These are phyloP conservation scores for Drosophila bocqueti DNA, from an alignment of 1,140 invertebrate species.

Conservation along the genomic window DNA sequence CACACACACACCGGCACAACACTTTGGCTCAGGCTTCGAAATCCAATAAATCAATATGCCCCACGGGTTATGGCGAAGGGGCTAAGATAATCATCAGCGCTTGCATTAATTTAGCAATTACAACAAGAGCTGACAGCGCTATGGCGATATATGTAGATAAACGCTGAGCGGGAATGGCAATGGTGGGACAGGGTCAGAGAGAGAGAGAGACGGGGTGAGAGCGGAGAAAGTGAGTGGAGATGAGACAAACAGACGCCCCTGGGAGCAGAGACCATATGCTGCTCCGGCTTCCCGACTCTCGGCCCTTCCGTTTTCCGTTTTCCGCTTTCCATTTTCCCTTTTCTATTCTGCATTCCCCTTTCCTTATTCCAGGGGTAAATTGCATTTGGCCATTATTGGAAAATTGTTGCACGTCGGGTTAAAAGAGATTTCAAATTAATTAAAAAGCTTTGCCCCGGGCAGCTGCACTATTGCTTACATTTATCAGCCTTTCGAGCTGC, in stretches of 20 bases:
- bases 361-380: constrained; percentile 61
- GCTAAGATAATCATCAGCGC: constrained; percentile 61
- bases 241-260: constrained; percentile 55
- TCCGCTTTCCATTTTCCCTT: constrained; percentile 15
- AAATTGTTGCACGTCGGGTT: constrained; percentile 60
- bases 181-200: not conserved
- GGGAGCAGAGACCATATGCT: constrained; percentile 49
- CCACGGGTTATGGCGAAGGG: constrained; percentile 24
- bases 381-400: constrained; percentile 76
- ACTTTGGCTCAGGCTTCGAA: constrained; percentile 28
- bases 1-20: constrained; percentile 10
- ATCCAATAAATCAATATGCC: constrained; percentile 55
- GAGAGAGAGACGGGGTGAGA: not conserved
- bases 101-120: constrained; percentile 80
- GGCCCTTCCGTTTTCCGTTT: not conserved
- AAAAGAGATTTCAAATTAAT: constrained; percentile 74
- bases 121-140: constrained; percentile 61
- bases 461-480: constrained; percentile 20
- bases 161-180: constrained; percentile 17
- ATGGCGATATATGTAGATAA: constrained; percentile 11
- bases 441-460: constrained; percentile 47
- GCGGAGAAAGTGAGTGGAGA: constrained; percentile 19
- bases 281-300: not conserved
- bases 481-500: constrained; percentile 7
- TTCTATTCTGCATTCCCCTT: constrained; percentile 8